Evolutionary conservation across 2,113 vertebrate species (phyloP), one percentile per base, ranked within the genome.

Genomic region (Proteles cristata): DNA sequence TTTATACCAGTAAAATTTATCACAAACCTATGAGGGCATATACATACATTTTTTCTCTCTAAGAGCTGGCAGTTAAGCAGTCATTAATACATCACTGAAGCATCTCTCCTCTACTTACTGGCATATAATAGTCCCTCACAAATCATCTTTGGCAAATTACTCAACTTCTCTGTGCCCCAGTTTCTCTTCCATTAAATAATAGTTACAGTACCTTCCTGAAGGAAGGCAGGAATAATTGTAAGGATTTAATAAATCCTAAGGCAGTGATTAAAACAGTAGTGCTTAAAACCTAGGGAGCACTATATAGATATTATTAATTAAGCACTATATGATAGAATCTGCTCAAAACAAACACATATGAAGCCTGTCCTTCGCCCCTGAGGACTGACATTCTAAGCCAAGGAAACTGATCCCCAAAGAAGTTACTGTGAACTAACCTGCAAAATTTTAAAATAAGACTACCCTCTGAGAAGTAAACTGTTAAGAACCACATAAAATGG

Each of bases 161-260:
- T 90, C 43, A 94, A 9, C 39, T 26, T 95, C 39, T 93, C 58
- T 81, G 33, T 87, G 50, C 28, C n/a, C 66, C 79, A 58, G 14
- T 88, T 83, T 95, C 86, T 80, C 58, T 69, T n/a, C 19, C 48
- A 53, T 48, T 92, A 81, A 69, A 68, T 80, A 15, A 84, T 55
- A 88, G 39, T 31, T 83, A 83, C 1, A 73, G 45, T 39, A 85
- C 16, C 68, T 88, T 84, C 15, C 19, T 66, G 35, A 74, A 92
- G 86, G 71, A 92, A 94, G 48, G 33, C 50, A 61, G 53, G 50
- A 43, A 65, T 63, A 92, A 74, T 35, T 68, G 58, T 55, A 28
- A 82, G 53, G 48, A 68, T 31, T 81, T 86, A 93, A 92, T 39
- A 97, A 92, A 74, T 74, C 26, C 79, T 92, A 80, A 96, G 68